phyloP scores from a whole-genome alignment of 2,797 vertebrate genomes.

The Sparidentex hasta region DNA sequence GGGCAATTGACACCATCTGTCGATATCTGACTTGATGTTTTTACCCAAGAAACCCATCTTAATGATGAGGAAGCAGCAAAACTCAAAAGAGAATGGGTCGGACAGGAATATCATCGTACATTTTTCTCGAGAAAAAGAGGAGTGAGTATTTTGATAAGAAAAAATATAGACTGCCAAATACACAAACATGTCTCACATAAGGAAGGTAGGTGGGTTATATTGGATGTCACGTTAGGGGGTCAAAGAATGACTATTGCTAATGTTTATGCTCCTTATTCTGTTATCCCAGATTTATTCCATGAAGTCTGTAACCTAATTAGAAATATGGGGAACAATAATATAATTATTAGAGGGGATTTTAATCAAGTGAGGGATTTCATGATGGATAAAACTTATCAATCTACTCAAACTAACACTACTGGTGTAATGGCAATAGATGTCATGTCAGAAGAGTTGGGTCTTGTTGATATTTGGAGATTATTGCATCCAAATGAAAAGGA shows the following conservation, averaged over 20 bases:
- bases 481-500: too few species aligned
- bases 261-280: slow-evolving; percentile 13
- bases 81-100: slow-evolving; percentile 1
- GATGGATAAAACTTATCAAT: too few species aligned
- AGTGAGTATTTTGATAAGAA: slow-evolving; percentile 9
- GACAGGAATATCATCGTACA: background rate
- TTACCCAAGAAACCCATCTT: too few species aligned
- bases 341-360: background rate
- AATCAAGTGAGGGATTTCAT: too few species aligned
- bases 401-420: background rate
- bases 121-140: slow-evolving; percentile 5
- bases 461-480: too few species aligned
- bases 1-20: too few species aligned
- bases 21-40: too few species aligned
- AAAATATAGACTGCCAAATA: too few species aligned
- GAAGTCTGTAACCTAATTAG: background rate
- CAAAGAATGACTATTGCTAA: slow-evolving; percentile 17
- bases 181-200: slow-evolving; percentile 12
- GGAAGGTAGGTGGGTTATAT: slow-evolving; percentile 14
- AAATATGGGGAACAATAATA: background rate
- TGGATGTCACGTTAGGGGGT: slow-evolving; percentile 10
- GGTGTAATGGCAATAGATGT: background rate
- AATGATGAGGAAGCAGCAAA: background rate
- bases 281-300: slow-evolving; percentile 4
- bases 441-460: background rate